A percentile compares a stretch with the other conserved stretches of the same genome.
Conservation (phyloP, 2,888 invertebrate species). For the Lampropteryx suffumata region DNA sequence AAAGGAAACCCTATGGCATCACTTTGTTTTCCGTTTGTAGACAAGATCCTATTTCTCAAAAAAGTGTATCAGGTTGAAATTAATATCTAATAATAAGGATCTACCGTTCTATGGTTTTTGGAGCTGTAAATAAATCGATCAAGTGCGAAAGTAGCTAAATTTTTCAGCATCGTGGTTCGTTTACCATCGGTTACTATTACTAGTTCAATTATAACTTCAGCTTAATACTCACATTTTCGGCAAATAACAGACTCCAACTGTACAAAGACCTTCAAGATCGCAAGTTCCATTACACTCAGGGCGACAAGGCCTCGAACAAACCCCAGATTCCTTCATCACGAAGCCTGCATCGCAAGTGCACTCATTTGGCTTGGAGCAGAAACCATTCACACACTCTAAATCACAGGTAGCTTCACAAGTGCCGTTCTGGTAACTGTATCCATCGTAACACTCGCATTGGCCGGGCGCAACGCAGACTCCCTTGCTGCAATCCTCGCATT, state of each 20-base stretch:
- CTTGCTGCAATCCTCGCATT: constrained; percentile 31
- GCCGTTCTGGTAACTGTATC: constrained; percentile 16
- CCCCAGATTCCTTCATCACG: constrained; percentile 7
- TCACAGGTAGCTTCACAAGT: constrained; percentile 24
- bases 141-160: no score
- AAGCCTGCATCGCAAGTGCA: constrained; percentile 33
- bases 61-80: no score
- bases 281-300: constrained; percentile 39
- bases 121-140: no score
- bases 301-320: constrained; percentile 41
- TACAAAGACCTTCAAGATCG: constrained; percentile 31
- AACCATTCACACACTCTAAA: constrained; percentile 30
- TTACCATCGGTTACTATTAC: no score
- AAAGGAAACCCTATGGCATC: no score
- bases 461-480: constrained; percentile 35
- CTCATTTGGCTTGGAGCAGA: constrained; percentile 30
- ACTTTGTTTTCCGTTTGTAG: no score
- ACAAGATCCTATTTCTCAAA: no score
- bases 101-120: no score
- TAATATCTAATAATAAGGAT: no score
- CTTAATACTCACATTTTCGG: constrained; percentile 23
- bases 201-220: no score
- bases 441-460: constrained; percentile 29
- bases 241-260: constrained; percentile 16
- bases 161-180: no score